Evolutionary conservation across 2,888 invertebrate genomes (phyloP), one percentile per base, ranked within the genome.

Genomic region (Venusia cambrica): DNA sequence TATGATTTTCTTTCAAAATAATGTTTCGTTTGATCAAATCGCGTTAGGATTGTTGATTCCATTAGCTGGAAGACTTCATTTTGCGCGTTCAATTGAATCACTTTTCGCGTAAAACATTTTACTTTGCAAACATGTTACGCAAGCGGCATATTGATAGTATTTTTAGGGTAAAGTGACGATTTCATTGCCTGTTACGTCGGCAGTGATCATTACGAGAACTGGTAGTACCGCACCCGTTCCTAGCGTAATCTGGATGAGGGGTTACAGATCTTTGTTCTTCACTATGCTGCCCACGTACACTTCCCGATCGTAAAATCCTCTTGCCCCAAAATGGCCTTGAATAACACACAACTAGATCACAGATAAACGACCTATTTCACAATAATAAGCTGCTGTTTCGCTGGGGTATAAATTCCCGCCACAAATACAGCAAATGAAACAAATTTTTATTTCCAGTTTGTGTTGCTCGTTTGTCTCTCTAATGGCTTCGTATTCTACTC

Each of bases 261-360:
- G 51, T 54, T 30, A 55, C 54, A 58, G 53, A 57, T 56, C 53
- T 58, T 53, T 51, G 27, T 52, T 49, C 48, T 44, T 63, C 57
- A 48, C 58, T 55, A 66, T 50, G 57, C 66, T 25, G 38, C 57
- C 57, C 66, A 65, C 68, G 66, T 66, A 58, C 51, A 42, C 47
- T 34, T 53, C 46, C 49, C 57, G 58, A 56, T 67, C 68, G 64
- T 67, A 65, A 66, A 67, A 67, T 62, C 62, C 58, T 58, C 65
- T 63, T 57, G 51, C 52, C 62, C 51, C 57, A 54, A 61, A 61
- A 66, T 50, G 53, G 52, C 66, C 62, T 57, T 63, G 61, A 63
- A 54, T 63, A 63, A 55, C 57, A 60, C 54, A 48, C 55, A 55
- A 65, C 62, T 67, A 63, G 58, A 62, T 65, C 66, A 63, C 51